These are phyloP conservation scores for Masticophis lateralis DNA, from an alignment of 2,797 vertebrate genomes.

Conservation along the genomic window DNA sequence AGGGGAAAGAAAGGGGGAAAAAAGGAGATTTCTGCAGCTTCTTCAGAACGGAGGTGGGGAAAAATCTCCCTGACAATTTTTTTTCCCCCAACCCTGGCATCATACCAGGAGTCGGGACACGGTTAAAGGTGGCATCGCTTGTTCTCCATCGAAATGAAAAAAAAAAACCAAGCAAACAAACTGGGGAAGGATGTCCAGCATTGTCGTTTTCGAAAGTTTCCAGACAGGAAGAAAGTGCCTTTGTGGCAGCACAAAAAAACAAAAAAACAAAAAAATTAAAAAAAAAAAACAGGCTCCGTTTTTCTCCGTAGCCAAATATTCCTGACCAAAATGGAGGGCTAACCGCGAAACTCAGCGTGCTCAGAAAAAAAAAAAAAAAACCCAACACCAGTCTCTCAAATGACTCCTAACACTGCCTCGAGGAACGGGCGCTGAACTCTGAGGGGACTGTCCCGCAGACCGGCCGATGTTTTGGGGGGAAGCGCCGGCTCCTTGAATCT, in stretches of 20 bases:
- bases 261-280: not conserved
- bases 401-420: constrained; percentile 13
- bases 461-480: not conserved
- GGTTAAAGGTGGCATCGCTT: not conserved
- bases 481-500: not conserved
- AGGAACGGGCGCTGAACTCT: not conserved
- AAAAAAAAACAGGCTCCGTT: not conserved
- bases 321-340: constrained; percentile 29
- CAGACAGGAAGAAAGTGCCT: constrained; percentile 32
- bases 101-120: not conserved
- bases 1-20: too few relatives aligned
- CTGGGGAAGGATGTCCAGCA: not conserved
- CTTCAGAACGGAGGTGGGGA: not conserved
- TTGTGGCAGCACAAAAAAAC: constrained; percentile 13
- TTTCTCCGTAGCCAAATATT: constrained; percentile 27
- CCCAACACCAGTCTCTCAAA: not conserved
- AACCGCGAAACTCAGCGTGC: not conserved
- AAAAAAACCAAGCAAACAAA: not conserved
- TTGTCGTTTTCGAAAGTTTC: constrained; percentile 23
- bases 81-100: not conserved
- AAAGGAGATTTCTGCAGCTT: not conserved
- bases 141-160: not conserved
- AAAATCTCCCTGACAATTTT: not conserved
- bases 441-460: not conserved
- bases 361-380: not conserved